Percentiles rank a stretch among this genome's conserved stretches.
phyloP scores from a whole-genome alignment of 2,113 vertebrate species.

The Dasyurus viverrinus region DNA sequence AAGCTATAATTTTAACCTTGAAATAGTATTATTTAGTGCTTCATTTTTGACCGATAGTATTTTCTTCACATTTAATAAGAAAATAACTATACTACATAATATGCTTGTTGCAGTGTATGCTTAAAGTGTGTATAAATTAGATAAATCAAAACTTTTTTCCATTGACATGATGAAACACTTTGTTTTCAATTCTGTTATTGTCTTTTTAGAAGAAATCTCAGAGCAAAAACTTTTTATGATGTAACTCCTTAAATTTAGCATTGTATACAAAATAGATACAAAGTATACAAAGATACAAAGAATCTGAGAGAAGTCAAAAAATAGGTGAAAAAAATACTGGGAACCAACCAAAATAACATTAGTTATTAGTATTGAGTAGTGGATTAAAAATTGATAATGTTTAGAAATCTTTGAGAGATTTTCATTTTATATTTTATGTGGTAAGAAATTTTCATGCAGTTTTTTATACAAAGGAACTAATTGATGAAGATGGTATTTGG shows the following conservation, averaged over 20 bases:
- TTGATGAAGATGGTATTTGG: background rate
- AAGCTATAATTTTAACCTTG: background rate
- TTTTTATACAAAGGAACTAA: background rate
- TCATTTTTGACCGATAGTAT: background rate
- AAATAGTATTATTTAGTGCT: background rate
- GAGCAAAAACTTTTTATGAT: background rate
- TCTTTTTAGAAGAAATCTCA: background rate
- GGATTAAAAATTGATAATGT: background rate
- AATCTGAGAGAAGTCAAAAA: too few species aligned
- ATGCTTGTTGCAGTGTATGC: background rate
- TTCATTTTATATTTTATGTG: background rate
- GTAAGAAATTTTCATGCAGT: background rate
- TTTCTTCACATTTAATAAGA: conserved; percentile 7
- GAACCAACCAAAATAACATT: background rate
- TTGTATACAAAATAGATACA: background rate
- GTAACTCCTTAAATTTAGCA: conserved; percentile 6
- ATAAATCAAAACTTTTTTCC: background rate
- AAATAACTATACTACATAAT: background rate
- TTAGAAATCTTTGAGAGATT: background rate
- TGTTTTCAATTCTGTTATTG: background rate
- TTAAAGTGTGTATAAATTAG: background rate
- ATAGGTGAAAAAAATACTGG: background rate
- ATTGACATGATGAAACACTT: background rate
- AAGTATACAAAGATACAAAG: too few species aligned
- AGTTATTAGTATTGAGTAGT: too few species aligned